Conservation (phyloP, 2,888 invertebrate genomes). For the Trichogramma evanescens region DNA sequence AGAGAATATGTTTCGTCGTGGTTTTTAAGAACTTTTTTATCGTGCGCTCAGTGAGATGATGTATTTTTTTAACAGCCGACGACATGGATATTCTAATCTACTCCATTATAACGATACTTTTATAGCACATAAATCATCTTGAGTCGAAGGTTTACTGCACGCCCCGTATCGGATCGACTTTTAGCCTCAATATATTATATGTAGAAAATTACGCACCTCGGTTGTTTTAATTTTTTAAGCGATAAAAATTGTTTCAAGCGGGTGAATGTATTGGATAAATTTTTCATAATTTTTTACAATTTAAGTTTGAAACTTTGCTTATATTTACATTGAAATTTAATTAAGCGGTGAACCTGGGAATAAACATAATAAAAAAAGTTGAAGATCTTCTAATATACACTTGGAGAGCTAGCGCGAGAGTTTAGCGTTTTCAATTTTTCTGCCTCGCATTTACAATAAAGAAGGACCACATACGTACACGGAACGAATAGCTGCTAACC, state of each 20-base stretch:
- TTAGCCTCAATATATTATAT: too few relatives aligned
- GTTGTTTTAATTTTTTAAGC: too few relatives aligned
- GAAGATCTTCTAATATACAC: too few relatives aligned
- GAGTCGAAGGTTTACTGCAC: constrained; percentile 22
- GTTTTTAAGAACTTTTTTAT: constrained; percentile 3
- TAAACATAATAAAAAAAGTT: too few relatives aligned
- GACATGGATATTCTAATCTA: constrained; percentile 37
- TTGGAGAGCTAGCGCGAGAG: too few relatives aligned
- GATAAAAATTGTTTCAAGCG: too few relatives aligned
- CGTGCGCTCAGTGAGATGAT: neutral
- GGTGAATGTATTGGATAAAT: too few relatives aligned
- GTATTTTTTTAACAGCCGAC: constrained; percentile 35
- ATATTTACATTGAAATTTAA: too few relatives aligned
- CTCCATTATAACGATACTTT: constrained; percentile 34
- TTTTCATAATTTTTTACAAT: too few relatives aligned
- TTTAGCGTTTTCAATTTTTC: neutral
- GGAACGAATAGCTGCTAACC: neutral
- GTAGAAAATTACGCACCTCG: too few relatives aligned
- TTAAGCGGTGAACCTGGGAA: too few relatives aligned
- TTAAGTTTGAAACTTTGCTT: too few relatives aligned
- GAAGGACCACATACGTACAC: constrained; percentile 1
- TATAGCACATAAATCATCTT: constrained; percentile 37
- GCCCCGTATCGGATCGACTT: constrained; percentile 26
- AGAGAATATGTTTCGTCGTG: neutral
- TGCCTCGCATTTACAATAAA: constrained; percentile 6